Evolutionary conservation across 2,113 vertebrate genomes (phyloP), one percentile per base, ranked within the genome.

Genomic region (cat (Felis catus)): DNA sequence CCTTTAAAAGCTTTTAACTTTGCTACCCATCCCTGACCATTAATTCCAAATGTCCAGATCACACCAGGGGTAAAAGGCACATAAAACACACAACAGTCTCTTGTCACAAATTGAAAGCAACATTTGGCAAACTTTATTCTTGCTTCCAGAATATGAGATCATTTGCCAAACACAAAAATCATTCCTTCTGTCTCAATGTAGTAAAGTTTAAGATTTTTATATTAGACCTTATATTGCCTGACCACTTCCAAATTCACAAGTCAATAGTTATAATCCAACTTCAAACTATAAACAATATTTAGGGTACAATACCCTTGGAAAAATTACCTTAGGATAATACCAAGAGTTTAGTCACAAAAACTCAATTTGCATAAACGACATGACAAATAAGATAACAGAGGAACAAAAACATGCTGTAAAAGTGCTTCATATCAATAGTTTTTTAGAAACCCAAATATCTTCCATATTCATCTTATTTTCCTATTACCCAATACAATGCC

Each of bases 261-360:
- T 65, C 83, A 89, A n/a, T 33, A 86, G 45, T 48, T 94, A 70
- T 18, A 90, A 89, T 65, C 90, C 39, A 80, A 70, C 39, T 82
- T 83, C 82, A 92, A 79, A 5, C 76, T 91, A 87, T 31, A 90
- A 71, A 82, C 11, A 89, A 36, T 61, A 84, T 83, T 68, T 86
- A 71, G 45, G 53, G 29, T 63, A n/a, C 66, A 92, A 85, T 51
- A 83, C 73, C 33, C 27, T 51, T 58, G 51, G 48, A 92, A 85
- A 94, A 85, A 55, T n/a, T 81, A 85, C 79, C 33, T 39, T 71
- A 80, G 31, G 51, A 73, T 58, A 87, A 91, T 21, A 78, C 29
- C 29, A 81, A 93, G 16, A 91, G 66, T 92, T 92, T 73, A 90
- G 53, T 94, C 68, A 92, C 4, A 63, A 88, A 91, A 78, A 82